Base-by-base conservation (phyloP, 2,113 vertebrate genomes). In the Eurypyga helias region DNA sequence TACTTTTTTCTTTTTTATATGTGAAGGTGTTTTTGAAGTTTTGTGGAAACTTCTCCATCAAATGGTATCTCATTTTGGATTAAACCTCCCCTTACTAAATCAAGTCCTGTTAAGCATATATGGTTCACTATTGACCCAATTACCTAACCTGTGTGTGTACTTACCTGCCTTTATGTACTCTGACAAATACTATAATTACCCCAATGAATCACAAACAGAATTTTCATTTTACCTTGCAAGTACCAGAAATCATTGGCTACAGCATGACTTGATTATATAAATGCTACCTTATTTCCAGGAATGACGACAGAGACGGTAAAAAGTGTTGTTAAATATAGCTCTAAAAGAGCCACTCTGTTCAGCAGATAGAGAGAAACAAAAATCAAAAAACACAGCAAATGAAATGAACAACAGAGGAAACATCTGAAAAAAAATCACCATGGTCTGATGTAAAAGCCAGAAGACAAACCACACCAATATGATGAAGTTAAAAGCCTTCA, bases 261-360 rank as follows among this genome's bases (percentile, higher is more conserved):
- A 95, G 24, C 36, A 65, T 69, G 87, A 95, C 61, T 95, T 80
- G 89, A 91, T 97, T 97, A 91, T 69, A 95, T 95, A 95, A 95
- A 95, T 36, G 76, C 17, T 92, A 96, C 90, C 52, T 91, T 89
- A 82, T 87, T 95, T 81, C 90, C 92, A 87, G 83, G 61, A 89
- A 90, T 95, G 94, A 96, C 12, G 36, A 93, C 69, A 95, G 43
- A 93, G 31, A 31, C 76, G 65, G 77, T 87, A 70, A 81, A 88
- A 93, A 69, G 4, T 49, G 17, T 54, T 0, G 0, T 87, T 96
- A 95, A 93, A 93, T 94, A 90, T 87, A 93, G 52, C 66, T 76
- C 61, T 82, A 91, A 95, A 89, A 72, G 15, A 95, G 41, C 76
- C 57, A 34, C 48, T 54, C 38, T 10, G 1, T 76, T 93, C 48